A percentile compares a stretch with the other conserved stretches of the same genome.
These are phyloP conservation scores for Labrus mixtus DNA, from an alignment of 2,113 vertebrate genomes.

Conservation along the genomic window DNA sequence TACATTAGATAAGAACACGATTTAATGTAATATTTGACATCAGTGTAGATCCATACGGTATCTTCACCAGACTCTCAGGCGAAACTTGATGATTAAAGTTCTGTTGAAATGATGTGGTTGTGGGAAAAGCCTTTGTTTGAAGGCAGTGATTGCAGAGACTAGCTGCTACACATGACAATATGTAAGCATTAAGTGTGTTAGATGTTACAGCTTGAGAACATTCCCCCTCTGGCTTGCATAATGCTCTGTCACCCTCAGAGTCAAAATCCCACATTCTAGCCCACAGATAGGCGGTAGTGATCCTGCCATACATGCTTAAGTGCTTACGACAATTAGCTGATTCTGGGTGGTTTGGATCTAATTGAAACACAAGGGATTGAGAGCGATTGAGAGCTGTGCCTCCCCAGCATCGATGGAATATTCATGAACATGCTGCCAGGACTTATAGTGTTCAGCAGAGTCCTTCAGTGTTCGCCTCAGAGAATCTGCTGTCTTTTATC, in stretches of 20 bases:
- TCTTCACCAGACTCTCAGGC: constrained; percentile 19
- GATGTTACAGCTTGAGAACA: constrained; percentile 61
- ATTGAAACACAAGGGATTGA: constrained; percentile 70
- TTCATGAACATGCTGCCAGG: constrained; percentile 64
- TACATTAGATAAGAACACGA: constrained; percentile 22
- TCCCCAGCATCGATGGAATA: constrained; percentile 55
- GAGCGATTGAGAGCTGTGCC: constrained; percentile 55
- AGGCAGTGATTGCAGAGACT: constrained; percentile 33
- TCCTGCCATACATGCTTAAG: constrained; percentile 62
- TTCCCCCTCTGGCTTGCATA: constrained; percentile 63
- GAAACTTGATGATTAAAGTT: constrained; percentile 27
- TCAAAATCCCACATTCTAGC: constrained; percentile 42
- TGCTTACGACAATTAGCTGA: constrained; percentile 64
- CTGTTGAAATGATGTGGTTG: constrained; percentile 22
- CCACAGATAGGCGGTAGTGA: constrained; percentile 40
- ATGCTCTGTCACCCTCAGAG: constrained; percentile 51
- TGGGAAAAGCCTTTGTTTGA: constrained; percentile 14
- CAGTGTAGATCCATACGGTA: constrained; percentile 34
- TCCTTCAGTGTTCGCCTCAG: constrained; percentile 34
- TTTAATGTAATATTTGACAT: constrained; percentile 7
- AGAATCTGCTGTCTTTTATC: constrained; percentile 34
- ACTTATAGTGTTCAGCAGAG: constrained; percentile 41
- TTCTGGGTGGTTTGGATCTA: constrained; percentile 70
- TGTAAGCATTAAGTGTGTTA: constrained; percentile 36
- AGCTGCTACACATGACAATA: constrained; percentile 41